These are phyloP conservation scores for Clarias fuscus DNA, from an alignment of 2,797 vertebrate genomes.

Conservation along the genomic window DNA sequence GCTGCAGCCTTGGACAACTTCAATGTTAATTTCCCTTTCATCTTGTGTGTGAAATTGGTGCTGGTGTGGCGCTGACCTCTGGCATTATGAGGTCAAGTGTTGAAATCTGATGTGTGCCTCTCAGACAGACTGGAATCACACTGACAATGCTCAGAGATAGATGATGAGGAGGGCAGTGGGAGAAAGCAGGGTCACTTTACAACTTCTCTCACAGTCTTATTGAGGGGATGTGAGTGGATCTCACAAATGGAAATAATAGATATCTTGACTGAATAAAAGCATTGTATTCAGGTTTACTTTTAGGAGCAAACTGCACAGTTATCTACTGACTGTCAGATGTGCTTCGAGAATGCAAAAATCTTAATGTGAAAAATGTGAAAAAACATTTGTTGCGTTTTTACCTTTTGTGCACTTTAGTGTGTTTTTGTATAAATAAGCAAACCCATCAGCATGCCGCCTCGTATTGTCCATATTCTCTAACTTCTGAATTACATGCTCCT, in stretches of 20 bases:
- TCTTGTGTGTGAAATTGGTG: conserved; percentile 68
- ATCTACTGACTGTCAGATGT: not conserved
- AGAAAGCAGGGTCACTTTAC: conserved; percentile 43
- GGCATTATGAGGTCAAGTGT: conserved; percentile 66
- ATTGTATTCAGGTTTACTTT: not conserved
- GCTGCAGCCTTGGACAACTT: conserved; percentile 57
- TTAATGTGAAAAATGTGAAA: no score
- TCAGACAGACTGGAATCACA: conserved; percentile 49
- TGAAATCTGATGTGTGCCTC: conserved; percentile 63
- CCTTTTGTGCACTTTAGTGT: not conserved
- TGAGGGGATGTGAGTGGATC: conserved; percentile 18
- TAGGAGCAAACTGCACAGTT: not conserved
- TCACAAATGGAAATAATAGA: conserved; percentile 12
- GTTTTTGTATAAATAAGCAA: conserved; percentile 15
- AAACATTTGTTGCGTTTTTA: not conserved
- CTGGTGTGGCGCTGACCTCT: conserved; percentile 62
- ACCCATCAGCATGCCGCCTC: conserved; percentile 42
- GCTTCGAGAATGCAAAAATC: not conserved
- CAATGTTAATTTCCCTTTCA: conserved; percentile 67
- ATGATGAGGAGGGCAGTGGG: conserved; percentile 40
- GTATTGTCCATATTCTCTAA: conserved; percentile 32
- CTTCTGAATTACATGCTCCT: conserved; percentile 49
- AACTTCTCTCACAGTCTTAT: conserved; percentile 42
- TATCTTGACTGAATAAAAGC: not conserved
- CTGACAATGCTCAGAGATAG: conserved; percentile 53